A percentile compares a stretch with the other conserved stretches of the same genome.
Evolutionary conservation across 2,113 vertebrate species (phyloP).

Genomic region (Ctenomys sociabilis): DNA sequence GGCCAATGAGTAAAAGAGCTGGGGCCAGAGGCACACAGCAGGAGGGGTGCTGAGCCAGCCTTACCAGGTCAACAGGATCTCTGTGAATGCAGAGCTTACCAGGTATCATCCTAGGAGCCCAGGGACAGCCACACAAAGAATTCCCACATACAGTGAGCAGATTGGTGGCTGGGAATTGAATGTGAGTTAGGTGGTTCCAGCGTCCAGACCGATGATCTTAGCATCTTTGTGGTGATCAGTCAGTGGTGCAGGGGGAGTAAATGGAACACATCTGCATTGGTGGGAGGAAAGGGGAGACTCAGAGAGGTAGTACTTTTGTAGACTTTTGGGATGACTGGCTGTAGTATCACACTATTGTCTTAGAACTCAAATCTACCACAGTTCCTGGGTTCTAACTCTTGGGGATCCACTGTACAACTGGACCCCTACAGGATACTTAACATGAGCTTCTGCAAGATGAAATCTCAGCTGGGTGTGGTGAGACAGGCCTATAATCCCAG

Average conservation of each 20-base stretch:
- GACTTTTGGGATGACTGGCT: neutral
- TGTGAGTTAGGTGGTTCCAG: neutral
- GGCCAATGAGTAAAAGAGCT: neutral
- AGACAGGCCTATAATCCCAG: neutral
- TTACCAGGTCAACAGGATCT: neutral
- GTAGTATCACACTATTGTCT: too few species aligned
- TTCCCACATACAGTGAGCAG: rapidly evolving
- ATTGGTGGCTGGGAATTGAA: neutral
- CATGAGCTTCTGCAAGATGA: neutral
- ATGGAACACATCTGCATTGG: rapidly evolving
- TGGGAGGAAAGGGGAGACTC: rapidly evolving
- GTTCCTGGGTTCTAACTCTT: rapidly evolving
- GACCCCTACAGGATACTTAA: neutral
- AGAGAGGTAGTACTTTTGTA: too few species aligned
- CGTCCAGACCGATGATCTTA: neutral
- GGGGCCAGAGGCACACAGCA: too few species aligned
- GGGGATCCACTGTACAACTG: rapidly evolving
- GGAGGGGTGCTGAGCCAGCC: neutral
- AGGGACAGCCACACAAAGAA: neutral
- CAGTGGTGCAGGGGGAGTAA: neutral
- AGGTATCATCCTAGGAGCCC: too few species aligned
- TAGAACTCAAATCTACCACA: rapidly evolving
- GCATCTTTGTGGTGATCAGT: neutral
- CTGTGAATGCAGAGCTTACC: neutral
- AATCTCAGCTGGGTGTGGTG: neutral